These are phyloP conservation scores for Drosophila anomalata DNA, from an alignment of 2,888 invertebrate genomes.

Conservation along the genomic window DNA sequence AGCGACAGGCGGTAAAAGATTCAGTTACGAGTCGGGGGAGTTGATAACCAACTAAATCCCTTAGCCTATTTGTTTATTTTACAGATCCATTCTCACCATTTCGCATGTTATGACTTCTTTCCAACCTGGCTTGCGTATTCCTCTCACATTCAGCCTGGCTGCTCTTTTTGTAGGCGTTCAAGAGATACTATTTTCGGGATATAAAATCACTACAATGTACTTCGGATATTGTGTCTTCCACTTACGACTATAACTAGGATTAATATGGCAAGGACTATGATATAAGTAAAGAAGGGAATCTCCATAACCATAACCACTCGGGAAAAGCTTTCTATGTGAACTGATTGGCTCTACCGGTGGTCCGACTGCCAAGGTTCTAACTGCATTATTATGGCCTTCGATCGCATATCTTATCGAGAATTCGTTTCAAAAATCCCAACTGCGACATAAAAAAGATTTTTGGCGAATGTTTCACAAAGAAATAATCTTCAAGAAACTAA, in stretches of 20 bases:
- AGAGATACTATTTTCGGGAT: conserved; percentile 10
- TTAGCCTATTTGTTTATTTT: conserved; percentile 4
- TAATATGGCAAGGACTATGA: not conserved
- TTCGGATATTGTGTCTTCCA: not conserved
- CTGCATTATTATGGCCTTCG: not conserved
- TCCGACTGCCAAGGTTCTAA: not conserved
- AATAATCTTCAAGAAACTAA: not conserved
- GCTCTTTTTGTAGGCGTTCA: conserved; percentile 14
- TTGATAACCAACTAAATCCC: not conserved
- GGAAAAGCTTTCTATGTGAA: not conserved
- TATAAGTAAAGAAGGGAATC: not conserved
- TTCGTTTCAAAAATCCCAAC: not conserved
- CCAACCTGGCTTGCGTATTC: not conserved
- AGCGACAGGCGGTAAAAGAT: conserved; percentile 1
- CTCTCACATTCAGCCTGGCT: not conserved
- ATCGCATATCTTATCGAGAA: not conserved
- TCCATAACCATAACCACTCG: not conserved
- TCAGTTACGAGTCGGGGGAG: conserved; percentile 10
- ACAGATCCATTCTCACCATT: conserved; percentile 25
- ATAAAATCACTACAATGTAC: not conserved
- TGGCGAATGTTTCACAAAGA: not conserved
- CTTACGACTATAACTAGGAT: not conserved
- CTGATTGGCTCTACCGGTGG: not conserved
- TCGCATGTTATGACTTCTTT: not conserved
- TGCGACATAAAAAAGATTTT: not conserved